A percentile compares a stretch with the other conserved stretches of the same genome.
Conservation (phyloP, 2,797 vertebrate genomes). For the Hapalemur alaotrensis region DNA sequence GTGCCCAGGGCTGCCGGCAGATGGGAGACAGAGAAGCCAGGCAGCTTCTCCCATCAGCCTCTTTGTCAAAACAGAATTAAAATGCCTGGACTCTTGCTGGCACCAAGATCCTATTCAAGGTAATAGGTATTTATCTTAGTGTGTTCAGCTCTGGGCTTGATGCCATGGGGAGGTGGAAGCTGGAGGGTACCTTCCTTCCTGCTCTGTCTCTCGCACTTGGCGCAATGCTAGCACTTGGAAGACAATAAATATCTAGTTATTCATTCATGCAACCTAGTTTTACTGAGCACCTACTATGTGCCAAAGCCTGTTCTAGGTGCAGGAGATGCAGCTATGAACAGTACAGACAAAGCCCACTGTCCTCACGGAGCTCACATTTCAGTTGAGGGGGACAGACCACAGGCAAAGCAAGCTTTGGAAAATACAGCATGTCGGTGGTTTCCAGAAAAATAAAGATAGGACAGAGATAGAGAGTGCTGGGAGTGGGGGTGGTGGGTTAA, state of each 20-base stretch:
- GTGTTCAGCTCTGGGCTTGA: neutral
- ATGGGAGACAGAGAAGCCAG: neutral
- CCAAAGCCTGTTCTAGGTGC: neutral
- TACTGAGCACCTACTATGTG: neutral
- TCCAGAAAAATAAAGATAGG: neutral
- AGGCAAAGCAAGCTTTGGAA: neutral
- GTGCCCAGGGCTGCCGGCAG: neutral
- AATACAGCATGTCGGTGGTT: accelerated
- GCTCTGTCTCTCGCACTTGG: neutral
- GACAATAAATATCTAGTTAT: neutral
- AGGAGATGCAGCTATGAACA: neutral
- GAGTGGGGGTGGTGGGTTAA: accelerated
- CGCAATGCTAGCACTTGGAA: neutral
- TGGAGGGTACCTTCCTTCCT: neutral
- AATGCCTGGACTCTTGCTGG: conserved; percentile 47
- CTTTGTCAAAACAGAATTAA: conserved; percentile 75
- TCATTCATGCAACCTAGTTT: neutral
- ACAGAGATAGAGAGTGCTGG: neutral
- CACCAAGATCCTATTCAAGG: neutral
- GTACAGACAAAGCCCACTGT: neutral
- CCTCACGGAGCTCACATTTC: accelerated
- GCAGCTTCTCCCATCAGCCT: conserved; percentile 55
- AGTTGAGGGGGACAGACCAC: neutral
- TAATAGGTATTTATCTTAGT: conserved; percentile 69
- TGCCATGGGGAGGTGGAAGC: neutral